Base-by-base conservation (phyloP, 2,797 vertebrate genomes). In the Betta splendens region DNA sequence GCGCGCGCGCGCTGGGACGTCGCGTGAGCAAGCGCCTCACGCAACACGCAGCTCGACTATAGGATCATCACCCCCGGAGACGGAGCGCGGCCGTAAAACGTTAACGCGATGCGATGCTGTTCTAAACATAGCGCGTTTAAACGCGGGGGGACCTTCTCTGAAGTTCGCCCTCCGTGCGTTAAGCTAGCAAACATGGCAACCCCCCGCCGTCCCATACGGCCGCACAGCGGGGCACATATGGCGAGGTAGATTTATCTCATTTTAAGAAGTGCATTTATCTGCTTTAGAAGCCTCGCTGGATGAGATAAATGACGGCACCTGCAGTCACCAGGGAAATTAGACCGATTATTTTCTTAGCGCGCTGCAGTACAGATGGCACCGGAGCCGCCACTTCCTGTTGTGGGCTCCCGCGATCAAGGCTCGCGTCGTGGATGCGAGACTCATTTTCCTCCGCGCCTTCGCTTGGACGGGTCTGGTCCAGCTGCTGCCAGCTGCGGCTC, bases 291-390 rank as follows among this genome's bases (percentile, higher is more conserved):
- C 84, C 80, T 86, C 75, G 51, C 63, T 75, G 75, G 81, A 87
- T 77, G 65, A 84, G 86, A 83, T 87, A 82, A 87, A 86, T 80
- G 71, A 83, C 83, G 83, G 73, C 82, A 86, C 83, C 86, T 87
- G 81, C 16, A 28, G 83, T 79, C 85, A 81, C 79, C 1, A 25
- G 81, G 85, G 87, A 85, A 86, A 90, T 87, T 85, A 87, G 85
- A 87, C 72, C 39, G 85, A 87, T 89, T 82, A 83, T 87, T 87
- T 87, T 85, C 70, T 80, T 82, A 79, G 81, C 45, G 58, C 50
- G 60, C 53, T 38, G 58, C 64, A 32, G 57, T 72, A 59, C 84
- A 87, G 85, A 87, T 89, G 85, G 85, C 67, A 71, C 64, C 60
- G 54, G 36, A 61, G 72, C 69, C 42, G 42, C 33, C 8, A 59